Evolutionary conservation across 2,888 invertebrate genomes (phyloP).

Genomic region (Auanema freiburgensis): DNA sequence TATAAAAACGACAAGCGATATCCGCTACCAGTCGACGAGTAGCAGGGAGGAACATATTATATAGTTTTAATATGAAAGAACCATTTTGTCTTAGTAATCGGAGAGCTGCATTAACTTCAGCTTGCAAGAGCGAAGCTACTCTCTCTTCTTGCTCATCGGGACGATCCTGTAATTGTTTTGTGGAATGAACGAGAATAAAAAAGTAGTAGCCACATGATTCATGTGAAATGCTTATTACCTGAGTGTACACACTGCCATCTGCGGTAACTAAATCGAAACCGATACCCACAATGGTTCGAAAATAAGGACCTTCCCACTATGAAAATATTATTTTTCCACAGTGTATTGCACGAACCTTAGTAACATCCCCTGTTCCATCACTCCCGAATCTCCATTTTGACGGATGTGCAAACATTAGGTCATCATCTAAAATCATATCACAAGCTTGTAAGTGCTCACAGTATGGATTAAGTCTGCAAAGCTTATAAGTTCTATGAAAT

Average conservation of each 20-base stretch:
- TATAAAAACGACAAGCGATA: slow-evolving; percentile 7
- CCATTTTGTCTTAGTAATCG: slow-evolving; percentile 12
- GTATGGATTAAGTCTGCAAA: slow-evolving; percentile 33
- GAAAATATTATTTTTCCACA: too few relatives aligned
- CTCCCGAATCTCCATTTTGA: slow-evolving; percentile 28
- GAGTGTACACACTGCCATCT: slow-evolving; percentile 31
- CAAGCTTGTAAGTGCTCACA: slow-evolving; percentile 17
- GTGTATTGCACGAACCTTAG: too few relatives aligned
- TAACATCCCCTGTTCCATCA: slow-evolving; percentile 29
- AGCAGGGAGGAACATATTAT: slow-evolving; percentile 11
- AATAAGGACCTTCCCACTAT: slow-evolving; percentile 10
- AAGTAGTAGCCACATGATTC: too few relatives aligned
- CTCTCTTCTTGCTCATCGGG: slow-evolving; percentile 20
- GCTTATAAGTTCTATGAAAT: neutral
- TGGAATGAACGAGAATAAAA: neutral
- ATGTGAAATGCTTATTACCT: too few relatives aligned
- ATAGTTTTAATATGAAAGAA: slow-evolving; percentile 21
- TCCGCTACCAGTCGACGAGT: slow-evolving; percentile 11
- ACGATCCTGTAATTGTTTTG: slow-evolving; percentile 10
- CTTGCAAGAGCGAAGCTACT: slow-evolving; percentile 11
- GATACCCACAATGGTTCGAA: slow-evolving; percentile 3
- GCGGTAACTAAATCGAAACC: slow-evolving; percentile 37
- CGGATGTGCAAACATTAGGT: slow-evolving; percentile 16
- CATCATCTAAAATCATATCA: slow-evolving; percentile 33
- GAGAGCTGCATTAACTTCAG: slow-evolving; percentile 10